Evolutionary conservation across 2,888 invertebrate species (phyloP).

Genomic region (Drosophila koepferae): DNA sequence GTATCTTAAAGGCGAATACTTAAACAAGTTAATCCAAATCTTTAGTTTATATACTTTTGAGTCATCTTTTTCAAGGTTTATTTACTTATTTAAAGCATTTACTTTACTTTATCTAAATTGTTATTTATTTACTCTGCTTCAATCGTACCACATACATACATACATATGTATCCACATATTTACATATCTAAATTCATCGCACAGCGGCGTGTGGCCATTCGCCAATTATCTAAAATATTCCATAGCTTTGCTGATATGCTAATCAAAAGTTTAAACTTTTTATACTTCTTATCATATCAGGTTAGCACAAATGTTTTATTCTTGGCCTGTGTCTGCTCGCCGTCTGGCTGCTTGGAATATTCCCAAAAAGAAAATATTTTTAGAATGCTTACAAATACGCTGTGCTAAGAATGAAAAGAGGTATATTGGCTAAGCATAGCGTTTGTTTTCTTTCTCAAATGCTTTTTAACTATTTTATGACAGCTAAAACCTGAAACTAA

Average conservation of each 20-base stretch:
- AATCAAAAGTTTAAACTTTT: conserved; percentile 11
- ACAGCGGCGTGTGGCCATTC: not conserved
- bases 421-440: not conserved
- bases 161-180: too few species aligned
- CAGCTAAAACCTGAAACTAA: not conserved
- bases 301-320: not conserved
- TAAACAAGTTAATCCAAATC: not conserved
- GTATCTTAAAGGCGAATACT: not conserved
- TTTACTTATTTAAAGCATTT: not conserved
- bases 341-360: conserved; percentile 8
- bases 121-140: too few species aligned
- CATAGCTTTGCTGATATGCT: conserved; percentile 3
- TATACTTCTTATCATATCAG: conserved; percentile 2
- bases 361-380: not conserved
- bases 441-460: not conserved
- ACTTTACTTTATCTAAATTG: not conserved
- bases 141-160: not conserved
- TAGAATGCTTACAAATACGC: not conserved
- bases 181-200: not conserved
- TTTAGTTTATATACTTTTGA: not conserved
- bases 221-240: not conserved
- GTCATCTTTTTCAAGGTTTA: not conserved
- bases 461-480: not conserved
- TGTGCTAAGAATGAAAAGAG: not conserved
- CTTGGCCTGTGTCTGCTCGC: not conserved